Conservation (phyloP, 1,140 invertebrate genomes). For the Drosophila leontia region DNA sequence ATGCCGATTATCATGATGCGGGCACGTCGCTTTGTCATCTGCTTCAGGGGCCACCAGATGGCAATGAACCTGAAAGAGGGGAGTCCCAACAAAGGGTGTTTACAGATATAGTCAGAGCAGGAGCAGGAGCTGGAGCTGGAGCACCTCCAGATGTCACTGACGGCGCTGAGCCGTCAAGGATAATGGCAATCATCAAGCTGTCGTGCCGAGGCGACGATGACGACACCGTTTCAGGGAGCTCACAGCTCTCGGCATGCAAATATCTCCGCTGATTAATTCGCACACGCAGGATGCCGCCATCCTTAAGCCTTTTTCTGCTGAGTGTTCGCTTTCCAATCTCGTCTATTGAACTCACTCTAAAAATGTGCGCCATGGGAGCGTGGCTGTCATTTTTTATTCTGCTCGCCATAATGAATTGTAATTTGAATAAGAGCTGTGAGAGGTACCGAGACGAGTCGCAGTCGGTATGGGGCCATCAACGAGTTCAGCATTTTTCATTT, state of each 20-base stretch:
- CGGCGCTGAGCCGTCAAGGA: slow-evolving; percentile 49
- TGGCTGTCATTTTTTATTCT: slow-evolving; percentile 54
- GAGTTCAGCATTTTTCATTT: slow-evolving; percentile 74
- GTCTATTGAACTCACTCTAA: slow-evolving; percentile 67
- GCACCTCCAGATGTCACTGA: slow-evolving; percentile 32
- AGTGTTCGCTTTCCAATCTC: slow-evolving; percentile 79
- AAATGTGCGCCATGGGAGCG: slow-evolving; percentile 24
- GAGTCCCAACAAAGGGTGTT: slow-evolving; percentile 81
- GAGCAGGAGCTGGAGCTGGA: background rate
- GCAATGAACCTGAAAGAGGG: slow-evolving; percentile 94
- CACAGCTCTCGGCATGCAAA: slow-evolving; percentile 64
- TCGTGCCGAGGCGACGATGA: slow-evolving; percentile 62
- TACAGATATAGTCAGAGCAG: slow-evolving; percentile 20
- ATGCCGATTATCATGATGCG: slow-evolving; percentile 95
- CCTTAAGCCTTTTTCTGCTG: slow-evolving; percentile 80
- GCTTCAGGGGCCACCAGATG: slow-evolving; percentile 97
- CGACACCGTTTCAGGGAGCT: slow-evolving; percentile 63
- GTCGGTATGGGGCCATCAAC: slow-evolving; percentile 17
- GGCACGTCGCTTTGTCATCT: slow-evolving; percentile 94
- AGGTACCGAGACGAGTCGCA: slow-evolving; percentile 29
- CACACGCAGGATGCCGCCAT: slow-evolving; percentile 74
- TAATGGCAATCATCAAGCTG: slow-evolving; percentile 73
- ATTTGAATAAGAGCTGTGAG: slow-evolving; percentile 72
- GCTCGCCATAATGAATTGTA: slow-evolving; percentile 76
- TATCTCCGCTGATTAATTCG: slow-evolving; percentile 80